Conservation (phyloP, 2,888 invertebrate genomes). For the Cephus nigrinus region DNA sequence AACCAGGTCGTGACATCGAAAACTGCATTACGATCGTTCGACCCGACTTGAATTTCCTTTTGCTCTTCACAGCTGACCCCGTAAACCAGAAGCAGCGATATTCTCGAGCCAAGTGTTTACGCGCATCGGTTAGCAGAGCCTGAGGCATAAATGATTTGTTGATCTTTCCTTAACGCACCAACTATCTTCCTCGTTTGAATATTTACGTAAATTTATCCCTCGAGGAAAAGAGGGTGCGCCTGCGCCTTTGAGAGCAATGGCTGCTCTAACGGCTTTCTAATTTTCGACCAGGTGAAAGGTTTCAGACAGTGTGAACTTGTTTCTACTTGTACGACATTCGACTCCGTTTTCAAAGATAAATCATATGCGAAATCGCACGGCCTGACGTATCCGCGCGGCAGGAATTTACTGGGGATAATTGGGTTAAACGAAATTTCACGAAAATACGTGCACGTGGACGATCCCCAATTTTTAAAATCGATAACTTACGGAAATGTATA, state of each 20-base stretch:
- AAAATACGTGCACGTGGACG: neutral
- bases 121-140: neutral
- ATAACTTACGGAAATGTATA: neutral
- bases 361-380: neutral
- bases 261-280: neutral
- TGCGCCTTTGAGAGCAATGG: neutral
- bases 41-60: conserved; percentile 32
- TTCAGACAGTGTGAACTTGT: neutral
- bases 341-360: neutral
- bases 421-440: neutral
- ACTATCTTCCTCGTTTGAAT: neutral
- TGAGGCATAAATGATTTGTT: neutral
- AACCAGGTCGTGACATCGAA: conserved; percentile 48
- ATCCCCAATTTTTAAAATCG: neutral
- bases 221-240: neutral
- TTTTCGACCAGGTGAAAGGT: neutral
- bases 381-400: neutral
- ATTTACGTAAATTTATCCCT: neutral
- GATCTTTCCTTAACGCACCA: neutral
- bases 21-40: conserved; percentile 47
- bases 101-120: conserved; percentile 4
- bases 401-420: neutral
- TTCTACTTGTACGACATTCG: neutral
- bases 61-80: conserved; percentile 38
- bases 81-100: conserved; percentile 30